Base-by-base conservation (phyloP, 2,797 vertebrate genomes). In the Merluccius polli region DNA sequence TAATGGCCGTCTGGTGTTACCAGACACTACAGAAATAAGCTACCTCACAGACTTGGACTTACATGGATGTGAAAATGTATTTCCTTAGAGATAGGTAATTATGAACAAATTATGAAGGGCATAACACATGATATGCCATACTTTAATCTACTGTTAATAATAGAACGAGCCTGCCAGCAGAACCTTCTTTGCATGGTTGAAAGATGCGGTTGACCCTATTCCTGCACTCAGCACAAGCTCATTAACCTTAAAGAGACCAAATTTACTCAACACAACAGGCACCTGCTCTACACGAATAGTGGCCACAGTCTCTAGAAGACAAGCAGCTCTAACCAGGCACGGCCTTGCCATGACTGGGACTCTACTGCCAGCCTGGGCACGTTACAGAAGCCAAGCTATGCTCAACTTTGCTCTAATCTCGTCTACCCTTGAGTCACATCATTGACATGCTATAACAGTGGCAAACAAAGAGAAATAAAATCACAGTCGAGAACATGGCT, bases 181-280 rank as follows among this genome's bases (percentile, higher is more conserved):
- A 86, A 79, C 73, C 77, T 24, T 65, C 88, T 90, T 89, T 89
- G 86, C 90, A 87, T 88, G 91, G 89, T 87, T 91, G 91, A 90
- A 90, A 91, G 89, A 85, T 87, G 86, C 87, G 84, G 82, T 65
- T 90, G 90, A 92, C 91, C 90, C 90, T 92, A 87, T 89, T 91
- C 87, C 77, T 88, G 80, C 86, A 87, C 89, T 92, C 89, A 89
- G 90, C 90, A 90, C 86, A 92, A 91, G 90, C 89, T 90, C 90
- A 92, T 93, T 92, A 93, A 92, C 91, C 87, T 89, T 91, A 82
- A 88, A 84, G 87, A 85, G 90, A 84, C 90, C 89, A 87, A 78
- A 86, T 90, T 88, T 89, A 90, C 89, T 91, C 90, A 82, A 89
- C 90, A 89, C 92, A 90, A 89, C 91, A 90, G 92, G 90, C 92